Evolutionary conservation across 2,113 vertebrate genomes (phyloP).

Genomic region (Kryptolebias marmoratus): DNA sequence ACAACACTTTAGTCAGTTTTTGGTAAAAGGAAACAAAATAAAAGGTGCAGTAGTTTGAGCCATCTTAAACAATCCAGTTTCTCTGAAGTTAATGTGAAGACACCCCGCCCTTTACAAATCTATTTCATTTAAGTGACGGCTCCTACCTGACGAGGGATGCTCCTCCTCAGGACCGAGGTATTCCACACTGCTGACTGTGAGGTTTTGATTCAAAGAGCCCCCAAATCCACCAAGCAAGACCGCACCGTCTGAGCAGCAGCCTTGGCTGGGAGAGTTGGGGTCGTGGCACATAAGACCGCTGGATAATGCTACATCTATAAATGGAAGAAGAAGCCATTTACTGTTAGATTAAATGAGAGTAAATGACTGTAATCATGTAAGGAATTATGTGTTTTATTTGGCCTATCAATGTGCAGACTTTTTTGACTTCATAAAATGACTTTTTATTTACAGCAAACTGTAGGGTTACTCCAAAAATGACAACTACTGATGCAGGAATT

Average conservation of each 20-base stretch:
- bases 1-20: neutral
- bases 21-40: neutral
- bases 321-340: neutral
- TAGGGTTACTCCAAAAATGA: too few relatives aligned
- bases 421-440: neutral
- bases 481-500: too few relatives aligned
- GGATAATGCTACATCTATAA: constrained; percentile 83
- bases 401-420: too few relatives aligned
- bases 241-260: constrained; percentile 76
- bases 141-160: constrained; percentile 67
- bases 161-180: constrained; percentile 82
- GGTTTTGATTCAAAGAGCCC: constrained; percentile 68
- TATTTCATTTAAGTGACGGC: neutral
- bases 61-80: neutral
- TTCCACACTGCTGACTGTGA: constrained; percentile 82
- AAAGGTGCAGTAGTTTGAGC: neutral
- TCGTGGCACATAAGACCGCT: constrained; percentile 77
- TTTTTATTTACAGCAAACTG: too few relatives aligned
- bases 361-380: neutral
- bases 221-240: constrained; percentile 78
- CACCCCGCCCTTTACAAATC: neutral
- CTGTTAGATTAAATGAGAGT: neutral
- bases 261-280: constrained; percentile 71
- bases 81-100: neutral
- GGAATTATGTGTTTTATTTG: too few relatives aligned